phyloP scores from a whole-genome alignment of 2,113 vertebrate species.

The Machaerirhynchus nigripectus region DNA sequence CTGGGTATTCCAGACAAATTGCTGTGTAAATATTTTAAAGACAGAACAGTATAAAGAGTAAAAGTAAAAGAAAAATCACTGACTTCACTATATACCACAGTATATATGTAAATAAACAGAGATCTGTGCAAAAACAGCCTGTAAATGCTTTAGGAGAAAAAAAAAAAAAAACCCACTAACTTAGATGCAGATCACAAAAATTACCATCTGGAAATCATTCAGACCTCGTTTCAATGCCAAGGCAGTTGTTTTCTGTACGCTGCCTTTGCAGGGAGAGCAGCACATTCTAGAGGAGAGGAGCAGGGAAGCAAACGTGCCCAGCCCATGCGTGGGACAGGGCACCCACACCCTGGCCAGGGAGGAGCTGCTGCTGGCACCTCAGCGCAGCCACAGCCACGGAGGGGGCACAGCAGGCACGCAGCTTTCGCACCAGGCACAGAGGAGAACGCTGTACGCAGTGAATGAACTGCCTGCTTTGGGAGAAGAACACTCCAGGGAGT shows the following conservation, averaged over 20 bases:
- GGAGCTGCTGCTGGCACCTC: not conserved
- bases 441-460: not conserved
- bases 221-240: not conserved
- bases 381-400: not conserved
- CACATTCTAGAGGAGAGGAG: not conserved
- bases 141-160: not conserved
- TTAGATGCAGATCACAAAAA: not conserved
- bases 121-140: not conserved
- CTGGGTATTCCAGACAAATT: slow-evolving; percentile 36
- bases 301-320: not conserved
- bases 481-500: not conserved
- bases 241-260: not conserved
- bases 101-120: not conserved
- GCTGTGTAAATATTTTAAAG: slow-evolving; percentile 25
- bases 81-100: not conserved
- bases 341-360: not conserved
- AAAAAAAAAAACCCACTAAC: not conserved
- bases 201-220: slow-evolving; percentile 5
- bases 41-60: not conserved
- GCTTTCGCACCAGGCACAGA: not conserved
- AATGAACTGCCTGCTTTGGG: not conserved
- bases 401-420: not conserved
- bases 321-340: not conserved
- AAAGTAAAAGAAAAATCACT: not conserved
- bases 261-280: not conserved